Conservation (phyloP, 2,888 invertebrate species). For the Hartigia nigra region DNA sequence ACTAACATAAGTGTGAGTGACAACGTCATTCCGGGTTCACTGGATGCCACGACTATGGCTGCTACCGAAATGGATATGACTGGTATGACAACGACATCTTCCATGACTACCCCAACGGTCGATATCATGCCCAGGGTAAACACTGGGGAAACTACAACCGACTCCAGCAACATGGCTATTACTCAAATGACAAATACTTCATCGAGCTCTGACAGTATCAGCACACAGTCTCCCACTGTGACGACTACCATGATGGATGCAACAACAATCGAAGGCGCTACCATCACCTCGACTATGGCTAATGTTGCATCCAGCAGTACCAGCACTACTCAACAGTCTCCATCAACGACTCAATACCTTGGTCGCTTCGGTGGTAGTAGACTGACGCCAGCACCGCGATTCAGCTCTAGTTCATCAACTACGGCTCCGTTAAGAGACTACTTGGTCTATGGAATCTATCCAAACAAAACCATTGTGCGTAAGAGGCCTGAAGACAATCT, state of each 20-base stretch:
- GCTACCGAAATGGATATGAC: constrained; percentile 57
- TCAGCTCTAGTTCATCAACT: constrained; percentile 44
- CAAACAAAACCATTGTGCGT: constrained; percentile 83
- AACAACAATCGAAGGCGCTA: constrained; percentile 44
- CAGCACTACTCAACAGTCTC: constrained; percentile 38
- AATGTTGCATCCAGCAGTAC: constrained; percentile 30
- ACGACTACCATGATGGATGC: constrained; percentile 45
- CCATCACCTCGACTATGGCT: constrained; percentile 26
- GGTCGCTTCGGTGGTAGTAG: constrained; percentile 55
- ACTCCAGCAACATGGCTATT: background rate
- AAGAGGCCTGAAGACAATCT: constrained; percentile 77
- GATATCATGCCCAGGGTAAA: background rate
- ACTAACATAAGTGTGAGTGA: constrained; percentile 23
- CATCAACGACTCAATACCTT: constrained; percentile 37
- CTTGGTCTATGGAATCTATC: constrained; percentile 80
- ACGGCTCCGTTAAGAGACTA: constrained; percentile 74
- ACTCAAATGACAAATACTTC: background rate
- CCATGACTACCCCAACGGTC: constrained; percentile 61
- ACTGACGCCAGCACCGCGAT: constrained; percentile 54
- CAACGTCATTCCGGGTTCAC: background rate
- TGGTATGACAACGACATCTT: constrained; percentile 51
- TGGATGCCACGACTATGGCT: constrained; percentile 14
- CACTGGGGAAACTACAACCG: background rate
- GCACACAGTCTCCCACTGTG: background rate
- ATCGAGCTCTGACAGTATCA: background rate